Evolutionary conservation across 30 jellyfish, hydroid and myxozoan genomes (phyloP).

Genomic region (Aurelia sp.): DNA sequence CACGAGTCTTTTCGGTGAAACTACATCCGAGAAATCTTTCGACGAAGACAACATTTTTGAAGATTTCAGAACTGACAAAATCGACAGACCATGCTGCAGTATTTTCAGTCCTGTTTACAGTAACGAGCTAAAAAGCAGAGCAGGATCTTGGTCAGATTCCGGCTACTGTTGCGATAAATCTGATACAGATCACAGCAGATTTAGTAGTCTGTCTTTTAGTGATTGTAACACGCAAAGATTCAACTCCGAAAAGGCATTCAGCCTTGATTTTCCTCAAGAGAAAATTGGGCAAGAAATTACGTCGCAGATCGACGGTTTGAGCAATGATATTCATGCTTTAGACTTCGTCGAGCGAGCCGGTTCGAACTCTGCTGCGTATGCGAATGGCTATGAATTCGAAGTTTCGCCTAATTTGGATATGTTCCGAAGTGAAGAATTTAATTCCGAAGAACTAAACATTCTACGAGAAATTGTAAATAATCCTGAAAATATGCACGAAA

Average conservation of each 20-base stretch:
- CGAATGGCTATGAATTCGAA: conserved; percentile 2
- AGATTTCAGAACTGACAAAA: too few relatives aligned
- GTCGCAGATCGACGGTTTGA: background rate
- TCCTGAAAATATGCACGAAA: conserved; percentile 61
- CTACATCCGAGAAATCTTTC: too few relatives aligned
- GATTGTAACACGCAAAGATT: conserved; percentile 1
- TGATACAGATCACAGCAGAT: conserved; percentile 63
- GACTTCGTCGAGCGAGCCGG: background rate
- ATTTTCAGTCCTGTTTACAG: too few relatives aligned
- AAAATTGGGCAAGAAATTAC: background rate
- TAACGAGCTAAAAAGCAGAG: conserved; percentile 19
- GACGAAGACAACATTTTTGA: too few relatives aligned
- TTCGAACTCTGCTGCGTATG: background rate
- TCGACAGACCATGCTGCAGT: too few relatives aligned
- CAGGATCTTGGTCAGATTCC: conserved; percentile 72
- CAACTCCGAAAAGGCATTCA: background rate
- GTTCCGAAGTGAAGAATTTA: conserved; percentile 13
- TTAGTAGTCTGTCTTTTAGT: conserved; percentile 64
- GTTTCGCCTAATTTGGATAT: background rate
- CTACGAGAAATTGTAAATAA: conserved; percentile 28
- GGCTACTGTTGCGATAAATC: conserved; percentile 62
- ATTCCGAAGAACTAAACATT: conserved; percentile 32
- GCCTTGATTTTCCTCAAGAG: background rate
- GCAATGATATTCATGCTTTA: background rate
- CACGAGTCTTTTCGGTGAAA: too few relatives aligned